Evolutionary conservation across 2,888 invertebrate genomes (phyloP).

Genomic region (Leptopilina syphax): DNA sequence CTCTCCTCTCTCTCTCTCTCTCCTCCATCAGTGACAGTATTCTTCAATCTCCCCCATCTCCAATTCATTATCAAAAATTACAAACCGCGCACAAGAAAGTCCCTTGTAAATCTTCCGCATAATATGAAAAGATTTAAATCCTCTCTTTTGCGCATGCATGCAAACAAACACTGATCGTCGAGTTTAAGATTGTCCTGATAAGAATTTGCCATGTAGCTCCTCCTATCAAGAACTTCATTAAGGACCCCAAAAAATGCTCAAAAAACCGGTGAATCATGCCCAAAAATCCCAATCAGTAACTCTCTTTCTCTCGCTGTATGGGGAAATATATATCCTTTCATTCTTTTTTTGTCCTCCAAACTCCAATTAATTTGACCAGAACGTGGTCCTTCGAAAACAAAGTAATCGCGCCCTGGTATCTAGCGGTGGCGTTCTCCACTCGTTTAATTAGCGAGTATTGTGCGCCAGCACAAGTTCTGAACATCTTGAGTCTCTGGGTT

Average conservation of each 20-base stretch:
- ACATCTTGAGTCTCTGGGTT: conserved; percentile 64
- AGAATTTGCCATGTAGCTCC: background rate
- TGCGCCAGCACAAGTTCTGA: conserved; percentile 61
- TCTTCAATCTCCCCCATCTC: background rate
- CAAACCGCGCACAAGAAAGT: too few species aligned
- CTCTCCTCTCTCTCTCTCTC: background rate
- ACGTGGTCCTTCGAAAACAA: conserved; percentile 72
- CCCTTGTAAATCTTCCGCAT: too few species aligned
- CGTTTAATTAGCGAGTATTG: conserved; percentile 77
- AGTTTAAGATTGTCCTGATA: background rate
- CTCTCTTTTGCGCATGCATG: too few species aligned
- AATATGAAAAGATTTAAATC: too few species aligned
- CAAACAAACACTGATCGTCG: too few species aligned
- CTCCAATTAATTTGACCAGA: conserved; percentile 71
- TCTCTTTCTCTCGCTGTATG: too few species aligned
- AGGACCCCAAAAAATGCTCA: background rate
- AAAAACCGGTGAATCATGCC: background rate
- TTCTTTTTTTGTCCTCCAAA: conserved; percentile 33
- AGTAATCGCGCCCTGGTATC: conserved; percentile 75
- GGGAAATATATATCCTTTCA: too few species aligned
- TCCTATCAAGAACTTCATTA: background rate
- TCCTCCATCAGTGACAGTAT: background rate
- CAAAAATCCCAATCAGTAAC: conserved; percentile 16
- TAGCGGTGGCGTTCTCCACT: conserved; percentile 68
- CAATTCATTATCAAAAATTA: too few species aligned